A percentile compares a stretch with the other conserved stretches of the same genome.
phyloP scores from a whole-genome alignment of 2,888 invertebrate species.

The Tinea trinotella region DNA sequence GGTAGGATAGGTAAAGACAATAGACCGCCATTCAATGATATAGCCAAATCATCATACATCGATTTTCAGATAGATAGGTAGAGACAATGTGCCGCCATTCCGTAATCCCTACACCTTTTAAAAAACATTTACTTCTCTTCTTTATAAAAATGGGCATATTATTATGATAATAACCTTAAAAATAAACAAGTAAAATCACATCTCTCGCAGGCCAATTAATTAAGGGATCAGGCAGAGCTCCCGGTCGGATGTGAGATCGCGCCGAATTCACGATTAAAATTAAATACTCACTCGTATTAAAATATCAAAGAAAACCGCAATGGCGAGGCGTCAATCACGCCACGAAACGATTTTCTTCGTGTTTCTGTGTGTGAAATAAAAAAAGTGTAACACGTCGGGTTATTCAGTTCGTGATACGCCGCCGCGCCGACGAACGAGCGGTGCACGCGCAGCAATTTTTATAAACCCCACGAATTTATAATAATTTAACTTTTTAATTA shows the following conservation, averaged over 20 bases:
- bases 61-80: too few species aligned
- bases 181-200: background rate
- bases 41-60: too few species aligned
- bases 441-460: background rate
- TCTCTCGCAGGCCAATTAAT: background rate
- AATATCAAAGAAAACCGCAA: constrained; percentile 17
- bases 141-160: too few species aligned
- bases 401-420: constrained; percentile 8
- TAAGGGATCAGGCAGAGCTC: background rate
- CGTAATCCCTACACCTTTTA: too few species aligned
- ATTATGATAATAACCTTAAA: too few species aligned
- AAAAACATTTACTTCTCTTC: too few species aligned
- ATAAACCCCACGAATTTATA: too few species aligned
- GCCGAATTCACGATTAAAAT: background rate
- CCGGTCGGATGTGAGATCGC: constrained; percentile 8
- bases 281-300: constrained; percentile 9
- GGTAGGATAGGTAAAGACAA: too few species aligned
- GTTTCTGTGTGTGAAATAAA: constrained; percentile 4
- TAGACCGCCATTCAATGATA: too few species aligned
- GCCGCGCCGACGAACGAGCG: constrained; percentile 2
- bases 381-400: background rate
- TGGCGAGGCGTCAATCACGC: constrained; percentile 17
- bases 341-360: constrained; percentile 12
- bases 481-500: background rate
- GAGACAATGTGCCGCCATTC: too few species aligned